These are phyloP conservation scores for Aradus depressus DNA, from an alignment of 2,888 invertebrate species.

Conservation along the genomic window DNA sequence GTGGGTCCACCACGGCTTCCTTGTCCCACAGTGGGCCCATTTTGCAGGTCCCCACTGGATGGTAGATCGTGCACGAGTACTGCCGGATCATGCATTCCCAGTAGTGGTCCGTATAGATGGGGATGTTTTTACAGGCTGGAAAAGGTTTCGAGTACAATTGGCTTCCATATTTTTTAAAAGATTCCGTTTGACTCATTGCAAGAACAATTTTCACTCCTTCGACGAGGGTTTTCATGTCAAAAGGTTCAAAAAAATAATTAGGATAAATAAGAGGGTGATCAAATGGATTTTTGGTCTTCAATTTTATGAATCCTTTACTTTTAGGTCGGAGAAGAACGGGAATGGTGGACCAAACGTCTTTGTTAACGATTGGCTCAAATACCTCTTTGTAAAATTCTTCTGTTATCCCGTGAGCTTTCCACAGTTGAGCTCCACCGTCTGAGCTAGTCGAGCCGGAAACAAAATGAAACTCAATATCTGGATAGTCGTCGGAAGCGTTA, in stretches of 20 bases:
- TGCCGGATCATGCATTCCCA: constrained; percentile 82
- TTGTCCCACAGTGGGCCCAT: constrained; percentile 83
- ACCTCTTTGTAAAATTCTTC: constrained; percentile 62
- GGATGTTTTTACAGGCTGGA: constrained; percentile 61
- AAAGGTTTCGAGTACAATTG: constrained; percentile 57
- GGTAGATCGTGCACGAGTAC: constrained; percentile 74
- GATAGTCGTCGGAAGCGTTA: constrained; percentile 67
- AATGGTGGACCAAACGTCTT: constrained; percentile 72
- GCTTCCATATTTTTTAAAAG: constrained; percentile 64
- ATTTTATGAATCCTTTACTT: constrained; percentile 68
- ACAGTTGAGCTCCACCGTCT: constrained; percentile 69
- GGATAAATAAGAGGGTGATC: constrained; percentile 84
- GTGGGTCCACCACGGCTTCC: constrained; percentile 70
- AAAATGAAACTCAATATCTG: constrained; percentile 83
- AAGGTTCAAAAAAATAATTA: constrained; percentile 73
- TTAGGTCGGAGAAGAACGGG: constrained; percentile 68
- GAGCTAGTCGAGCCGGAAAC: constrained; percentile 78
- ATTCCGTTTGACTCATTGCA: constrained; percentile 62
- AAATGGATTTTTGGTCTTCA: constrained; percentile 72
- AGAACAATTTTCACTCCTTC: constrained; percentile 79
- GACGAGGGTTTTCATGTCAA: constrained; percentile 66
- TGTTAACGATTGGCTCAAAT: constrained; percentile 61
- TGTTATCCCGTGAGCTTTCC: constrained; percentile 65
- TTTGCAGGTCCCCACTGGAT: constrained; percentile 76
- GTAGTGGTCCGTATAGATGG: constrained; percentile 59